Percentiles rank a stretch among this genome's conserved stretches.
Conservation (phyloP, 1,140 invertebrate species). For the Aphis gossypii region DNA sequence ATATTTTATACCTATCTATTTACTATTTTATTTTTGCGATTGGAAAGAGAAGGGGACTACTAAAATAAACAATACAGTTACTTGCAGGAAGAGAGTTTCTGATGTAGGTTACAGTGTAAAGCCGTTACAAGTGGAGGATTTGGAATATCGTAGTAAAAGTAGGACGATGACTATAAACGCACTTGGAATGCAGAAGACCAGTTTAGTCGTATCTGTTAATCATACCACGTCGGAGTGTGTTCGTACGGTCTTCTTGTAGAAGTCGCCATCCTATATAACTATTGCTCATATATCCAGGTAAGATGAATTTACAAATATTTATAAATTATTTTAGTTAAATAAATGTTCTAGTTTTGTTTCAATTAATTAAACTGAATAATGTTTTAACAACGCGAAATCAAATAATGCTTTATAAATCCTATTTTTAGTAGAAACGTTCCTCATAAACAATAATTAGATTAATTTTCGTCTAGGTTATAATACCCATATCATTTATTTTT, state of each 20-base stretch:
- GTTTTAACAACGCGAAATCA: neutral
- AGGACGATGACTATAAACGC: constrained; percentile 6
- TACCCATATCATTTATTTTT: neutral
- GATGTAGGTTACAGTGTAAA: constrained; percentile 17
- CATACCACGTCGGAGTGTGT: neutral
- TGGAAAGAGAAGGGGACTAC: constrained; percentile 24
- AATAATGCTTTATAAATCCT: neutral
- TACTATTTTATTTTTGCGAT: neutral
- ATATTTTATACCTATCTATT: neutral
- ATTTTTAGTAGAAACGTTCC: neutral
- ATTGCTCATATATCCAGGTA: neutral
- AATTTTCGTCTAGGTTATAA: too few species aligned
- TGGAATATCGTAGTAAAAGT: constrained; percentile 29
- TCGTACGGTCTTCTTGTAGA: neutral
- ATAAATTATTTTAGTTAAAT: neutral
- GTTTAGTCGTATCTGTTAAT: constrained; percentile 17
- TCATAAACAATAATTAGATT: neutral
- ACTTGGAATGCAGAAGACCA: neutral
- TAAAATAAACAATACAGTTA: constrained; percentile 8
- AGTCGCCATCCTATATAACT: neutral
- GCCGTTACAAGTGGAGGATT: neutral
- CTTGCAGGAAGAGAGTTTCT: neutral
- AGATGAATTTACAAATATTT: neutral
- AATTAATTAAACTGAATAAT: neutral
- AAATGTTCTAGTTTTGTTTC: neutral